Evolutionary conservation across 2,113 vertebrate genomes (phyloP), one percentile per base, ranked within the genome.

Genomic region (Marmota flaviventris): DNA sequence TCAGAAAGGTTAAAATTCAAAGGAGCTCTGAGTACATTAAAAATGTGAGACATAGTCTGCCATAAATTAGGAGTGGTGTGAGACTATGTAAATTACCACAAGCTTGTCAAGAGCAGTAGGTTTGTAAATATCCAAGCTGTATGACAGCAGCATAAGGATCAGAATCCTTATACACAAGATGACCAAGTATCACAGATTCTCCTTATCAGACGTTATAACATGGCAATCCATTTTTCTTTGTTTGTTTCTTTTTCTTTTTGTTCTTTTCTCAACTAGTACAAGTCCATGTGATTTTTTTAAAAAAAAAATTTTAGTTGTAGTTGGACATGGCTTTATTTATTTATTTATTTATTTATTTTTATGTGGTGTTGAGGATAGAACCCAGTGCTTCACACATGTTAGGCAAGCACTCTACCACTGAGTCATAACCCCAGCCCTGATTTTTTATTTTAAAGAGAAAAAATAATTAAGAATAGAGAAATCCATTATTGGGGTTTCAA

Each of bases 41-140:
- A 34, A 56, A 96, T 12, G 20, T 87, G 65, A 97, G 37, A 96
- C 83, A 45, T 90, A 73, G 78, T 81, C 75, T 75, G 32, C 67
- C 51, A 72, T 53, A 79, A 73, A 61, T 17, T n/a, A 51, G 25
- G 61, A 86, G 11, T 16, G 75, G 70, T 87, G 22, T 61, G 95
- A 89, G 93, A 94, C 5, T 89, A 25, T 78, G 78, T 51, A 97
- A 98, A 95, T 96, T 56, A 76, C 5, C 1, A 2, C 10, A 6
- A 97, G 24, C 32, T 93, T 97, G 3, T 90, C 56, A 58, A 79
- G 70, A 91, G 20, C 39, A 91, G 72, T 18, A 79, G 58, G 77
- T 79, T 95, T 93, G 83, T 97, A 94, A 97, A 94, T 91, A 67
- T 25, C 6, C 89, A 61, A 79, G 95, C 76, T 96, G 32, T 14